These are phyloP conservation scores for Tetheella fluctuosa DNA, from an alignment of 2,888 invertebrate genomes.

Conservation along the genomic window DNA sequence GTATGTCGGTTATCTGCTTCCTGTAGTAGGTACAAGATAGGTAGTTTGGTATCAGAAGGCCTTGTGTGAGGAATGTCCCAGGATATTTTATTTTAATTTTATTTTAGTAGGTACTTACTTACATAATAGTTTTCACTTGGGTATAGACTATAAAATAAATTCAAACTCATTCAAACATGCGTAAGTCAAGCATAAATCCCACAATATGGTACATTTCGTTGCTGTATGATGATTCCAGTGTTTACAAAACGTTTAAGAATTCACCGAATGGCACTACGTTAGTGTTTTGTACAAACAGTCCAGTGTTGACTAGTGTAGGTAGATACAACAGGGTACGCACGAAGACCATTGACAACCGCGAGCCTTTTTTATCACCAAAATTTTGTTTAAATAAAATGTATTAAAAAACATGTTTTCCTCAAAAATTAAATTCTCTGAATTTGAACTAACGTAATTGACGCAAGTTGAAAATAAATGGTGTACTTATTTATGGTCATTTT, in stretches of 20 bases:
- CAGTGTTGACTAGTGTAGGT: neutral
- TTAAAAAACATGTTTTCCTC: neutral
- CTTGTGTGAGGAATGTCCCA: too few relatives aligned
- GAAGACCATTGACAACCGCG: neutral
- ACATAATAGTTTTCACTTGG: too few relatives aligned
- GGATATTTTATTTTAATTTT: too few relatives aligned
- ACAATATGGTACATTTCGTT: neutral
- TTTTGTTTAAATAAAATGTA: too few relatives aligned
- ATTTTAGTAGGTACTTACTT: too few relatives aligned
- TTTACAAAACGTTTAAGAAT: conserved; percentile 23
- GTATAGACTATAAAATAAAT: too few relatives aligned
- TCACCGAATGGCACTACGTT: conserved; percentile 25
- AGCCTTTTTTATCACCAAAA: neutral
- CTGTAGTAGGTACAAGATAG: too few relatives aligned
- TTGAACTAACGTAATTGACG: too few relatives aligned
- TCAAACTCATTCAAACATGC: neutral
- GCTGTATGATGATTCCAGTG: neutral
- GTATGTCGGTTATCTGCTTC: too few relatives aligned
- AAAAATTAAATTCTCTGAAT: neutral
- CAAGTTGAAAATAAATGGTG: neutral
- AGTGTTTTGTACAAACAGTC: conserved; percentile 23
- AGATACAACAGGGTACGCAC: neutral
- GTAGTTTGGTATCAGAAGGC: too few relatives aligned
- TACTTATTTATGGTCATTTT: neutral
- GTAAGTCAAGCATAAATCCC: neutral